A percentile compares a stretch with the other conserved stretches of the same genome.
Evolutionary conservation across 2,113 vertebrate genomes (phyloP).

Genomic region (Laticauda laticaudata): DNA sequence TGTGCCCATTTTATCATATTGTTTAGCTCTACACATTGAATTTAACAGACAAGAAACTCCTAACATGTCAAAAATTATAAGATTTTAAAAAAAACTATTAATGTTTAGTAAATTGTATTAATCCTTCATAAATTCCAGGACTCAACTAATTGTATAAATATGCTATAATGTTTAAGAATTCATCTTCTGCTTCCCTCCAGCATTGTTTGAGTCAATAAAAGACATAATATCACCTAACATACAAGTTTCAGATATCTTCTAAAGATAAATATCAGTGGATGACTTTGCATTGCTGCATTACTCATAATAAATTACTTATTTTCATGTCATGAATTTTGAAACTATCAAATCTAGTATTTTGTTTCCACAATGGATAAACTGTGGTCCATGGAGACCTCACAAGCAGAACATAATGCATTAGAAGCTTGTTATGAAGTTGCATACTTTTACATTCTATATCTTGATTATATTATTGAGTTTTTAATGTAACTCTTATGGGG

Average conservation of each 20-base stretch:
- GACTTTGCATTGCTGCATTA: not conserved
- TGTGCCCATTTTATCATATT: not conserved
- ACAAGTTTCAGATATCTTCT: not conserved
- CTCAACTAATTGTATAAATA: not conserved
- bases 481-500: not conserved
- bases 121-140: not conserved
- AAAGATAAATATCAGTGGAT: not conserved
- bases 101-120: not conserved
- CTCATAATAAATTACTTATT: not conserved
- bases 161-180: not conserved
- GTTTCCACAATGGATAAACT: not conserved
- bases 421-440: not conserved
- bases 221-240: not conserved
- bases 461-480: not conserved
- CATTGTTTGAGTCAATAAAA: not conserved
- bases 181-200: not conserved
- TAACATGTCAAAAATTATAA: not conserved
- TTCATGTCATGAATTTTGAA: not conserved
- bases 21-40: not conserved
- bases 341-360: not conserved
- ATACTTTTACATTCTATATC: not conserved
- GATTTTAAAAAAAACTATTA: not conserved
- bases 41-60: not conserved
- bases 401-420: not conserved
- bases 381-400: not conserved